These are phyloP conservation scores for Upupa epops DNA, from an alignment of 2,113 vertebrate species.

Conservation along the genomic window DNA sequence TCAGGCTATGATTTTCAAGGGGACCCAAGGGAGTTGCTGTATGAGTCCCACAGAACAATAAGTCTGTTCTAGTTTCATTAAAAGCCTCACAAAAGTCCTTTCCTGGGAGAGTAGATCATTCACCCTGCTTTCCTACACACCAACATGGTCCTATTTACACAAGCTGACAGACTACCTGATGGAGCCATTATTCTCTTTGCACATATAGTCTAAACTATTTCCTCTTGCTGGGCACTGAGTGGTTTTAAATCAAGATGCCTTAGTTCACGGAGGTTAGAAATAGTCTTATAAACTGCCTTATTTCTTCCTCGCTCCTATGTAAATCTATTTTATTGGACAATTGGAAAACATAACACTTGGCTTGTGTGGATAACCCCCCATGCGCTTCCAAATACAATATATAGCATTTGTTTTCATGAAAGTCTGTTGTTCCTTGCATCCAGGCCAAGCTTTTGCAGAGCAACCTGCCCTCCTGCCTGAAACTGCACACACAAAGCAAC, in stretches of 20 bases:
- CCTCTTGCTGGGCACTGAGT: constrained; percentile 29
- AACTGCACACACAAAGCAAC: neutral
- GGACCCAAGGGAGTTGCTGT: neutral
- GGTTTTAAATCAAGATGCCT: constrained; percentile 61
- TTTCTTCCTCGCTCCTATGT: constrained; percentile 53
- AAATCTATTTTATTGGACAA: constrained; percentile 74
- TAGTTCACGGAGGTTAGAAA: constrained; percentile 17
- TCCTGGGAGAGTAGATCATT: constrained; percentile 59
- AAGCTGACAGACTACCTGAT: constrained; percentile 59
- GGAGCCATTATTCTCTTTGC: constrained; percentile 63
- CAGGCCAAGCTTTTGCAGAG: neutral
- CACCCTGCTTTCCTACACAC: neutral
- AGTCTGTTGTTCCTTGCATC: neutral
- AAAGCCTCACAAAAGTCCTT: constrained; percentile 40
- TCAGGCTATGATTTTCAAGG: constrained; percentile 6
- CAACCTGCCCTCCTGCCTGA: neutral
- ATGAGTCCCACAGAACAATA: constrained; percentile 6
- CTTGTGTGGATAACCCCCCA: constrained; percentile 48
- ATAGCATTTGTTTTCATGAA: neutral
- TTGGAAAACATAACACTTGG: constrained; percentile 51
- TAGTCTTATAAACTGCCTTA: neutral
- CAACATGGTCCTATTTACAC: constrained; percentile 46
- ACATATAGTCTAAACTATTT: constrained; percentile 52
- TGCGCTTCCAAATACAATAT: constrained; percentile 31
- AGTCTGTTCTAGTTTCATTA: constrained; percentile 32